A percentile compares a stretch with the other conserved stretches of the same genome.
These are phyloP conservation scores for Drosophila fungiperda DNA, from an alignment of 2,888 invertebrate species.

Conservation along the genomic window DNA sequence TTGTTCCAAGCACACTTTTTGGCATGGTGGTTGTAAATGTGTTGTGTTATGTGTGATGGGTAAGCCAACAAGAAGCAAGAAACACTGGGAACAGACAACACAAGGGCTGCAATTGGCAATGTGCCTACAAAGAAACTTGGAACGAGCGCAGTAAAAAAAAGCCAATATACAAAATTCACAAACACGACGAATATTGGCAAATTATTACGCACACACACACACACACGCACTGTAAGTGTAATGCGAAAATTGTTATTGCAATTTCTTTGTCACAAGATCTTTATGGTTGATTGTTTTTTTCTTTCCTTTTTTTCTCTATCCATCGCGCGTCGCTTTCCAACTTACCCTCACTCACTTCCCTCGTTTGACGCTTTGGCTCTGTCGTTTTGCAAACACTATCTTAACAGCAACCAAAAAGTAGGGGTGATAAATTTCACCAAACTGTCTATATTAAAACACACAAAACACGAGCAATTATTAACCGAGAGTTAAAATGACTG, in stretches of 20 bases:
- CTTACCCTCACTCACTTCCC: constrained; percentile 43
- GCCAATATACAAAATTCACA: constrained; percentile 44
- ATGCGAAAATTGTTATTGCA: constrained; percentile 28
- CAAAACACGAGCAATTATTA: constrained; percentile 55
- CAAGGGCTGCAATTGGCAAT: constrained; percentile 59
- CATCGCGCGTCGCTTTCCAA: constrained; percentile 58
- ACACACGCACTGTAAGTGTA: constrained; percentile 12
- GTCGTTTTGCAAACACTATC: constrained; percentile 24
- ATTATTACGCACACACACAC: constrained; percentile 13
- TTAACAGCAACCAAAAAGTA: constrained; percentile 22
- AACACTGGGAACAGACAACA: constrained; percentile 11
- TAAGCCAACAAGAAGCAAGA: constrained; percentile 36
- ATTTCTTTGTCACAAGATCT: constrained; percentile 55
- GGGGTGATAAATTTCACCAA: constrained; percentile 8
- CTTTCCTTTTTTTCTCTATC: constrained; percentile 46
- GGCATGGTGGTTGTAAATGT: constrained; percentile 50
- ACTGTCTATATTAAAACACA: constrained; percentile 30
- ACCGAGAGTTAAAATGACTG: constrained; percentile 56
- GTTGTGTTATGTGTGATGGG: constrained; percentile 18
- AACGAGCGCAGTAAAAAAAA: constrained; percentile 34
- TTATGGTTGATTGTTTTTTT: constrained; percentile 38
- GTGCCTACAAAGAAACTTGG: constrained; percentile 44
- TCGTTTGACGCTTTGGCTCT: constrained; percentile 1
- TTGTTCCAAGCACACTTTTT: constrained; percentile 44
- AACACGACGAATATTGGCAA: constrained; percentile 21